Evolutionary conservation across 1,140 invertebrate species (phyloP).

Genomic region (Solen grandis): DNA sequence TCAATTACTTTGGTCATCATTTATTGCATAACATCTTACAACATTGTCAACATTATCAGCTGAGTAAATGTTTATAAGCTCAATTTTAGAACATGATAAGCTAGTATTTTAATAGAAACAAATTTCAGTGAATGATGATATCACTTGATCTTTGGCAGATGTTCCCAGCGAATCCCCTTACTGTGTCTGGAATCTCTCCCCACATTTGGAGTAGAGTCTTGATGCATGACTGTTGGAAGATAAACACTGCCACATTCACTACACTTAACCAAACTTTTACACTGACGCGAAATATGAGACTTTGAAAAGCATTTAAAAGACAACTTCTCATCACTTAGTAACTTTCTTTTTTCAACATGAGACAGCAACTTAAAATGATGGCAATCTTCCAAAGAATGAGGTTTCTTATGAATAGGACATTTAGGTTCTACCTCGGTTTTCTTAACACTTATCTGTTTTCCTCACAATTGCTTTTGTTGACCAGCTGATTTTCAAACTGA

Average conservation of each 20-base stretch:
- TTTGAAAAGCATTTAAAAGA: slow-evolving; percentile 42
- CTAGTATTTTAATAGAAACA: too few relatives aligned
- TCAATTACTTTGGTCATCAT: too few relatives aligned
- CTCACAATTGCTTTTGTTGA: neutral
- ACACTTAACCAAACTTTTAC: slow-evolving; percentile 8
- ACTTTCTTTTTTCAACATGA: slow-evolving; percentile 6
- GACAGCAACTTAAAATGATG: slow-evolving; percentile 7
- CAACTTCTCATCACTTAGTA: slow-evolving; percentile 27
- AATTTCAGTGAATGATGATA: too few relatives aligned
- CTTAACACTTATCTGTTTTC: neutral
- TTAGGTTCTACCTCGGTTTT: neutral
- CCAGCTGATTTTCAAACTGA: neutral
- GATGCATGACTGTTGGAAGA: slow-evolving; percentile 23
- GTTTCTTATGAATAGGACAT: slow-evolving; percentile 19
- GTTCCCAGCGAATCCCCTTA: slow-evolving; percentile 21
- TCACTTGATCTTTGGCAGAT: slow-evolving; percentile 47
- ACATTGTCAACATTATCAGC: too few relatives aligned
- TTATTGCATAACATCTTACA: too few relatives aligned
- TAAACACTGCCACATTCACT: slow-evolving; percentile 2
- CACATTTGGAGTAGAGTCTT: too few relatives aligned
- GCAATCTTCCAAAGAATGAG: slow-evolving; percentile 27
- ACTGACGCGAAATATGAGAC: slow-evolving; percentile 16
- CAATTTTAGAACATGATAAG: slow-evolving; percentile 55
- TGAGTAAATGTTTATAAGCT: slow-evolving; percentile 29
- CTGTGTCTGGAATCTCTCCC: neutral